A percentile compares a stretch with the other conserved stretches of the same genome.
Evolutionary conservation across 2,113 vertebrate genomes (phyloP).

Genomic region (Rallus limicola): DNA sequence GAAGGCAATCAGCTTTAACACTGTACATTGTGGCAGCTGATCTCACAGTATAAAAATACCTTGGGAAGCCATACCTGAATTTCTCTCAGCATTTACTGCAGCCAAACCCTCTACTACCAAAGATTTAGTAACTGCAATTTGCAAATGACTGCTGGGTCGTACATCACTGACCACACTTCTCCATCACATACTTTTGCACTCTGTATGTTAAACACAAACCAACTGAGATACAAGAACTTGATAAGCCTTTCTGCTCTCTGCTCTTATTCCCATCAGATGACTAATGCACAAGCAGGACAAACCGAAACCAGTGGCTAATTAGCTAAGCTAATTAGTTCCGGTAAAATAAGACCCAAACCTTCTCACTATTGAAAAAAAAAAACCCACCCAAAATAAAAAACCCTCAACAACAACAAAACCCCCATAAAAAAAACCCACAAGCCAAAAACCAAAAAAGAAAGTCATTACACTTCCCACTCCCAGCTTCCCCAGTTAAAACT

Average conservation of each 20-base stretch:
- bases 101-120: neutral
- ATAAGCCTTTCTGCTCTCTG: neutral
- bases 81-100: neutral
- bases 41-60: neutral
- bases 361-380: neutral
- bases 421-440: too few species aligned
- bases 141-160: neutral
- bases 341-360: neutral
- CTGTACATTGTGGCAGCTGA: neutral
- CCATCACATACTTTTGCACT: neutral
- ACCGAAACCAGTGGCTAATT: neutral
- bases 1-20: neutral
- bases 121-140: neutral
- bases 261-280: neutral
- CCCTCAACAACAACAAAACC: too few species aligned
- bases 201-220: neutral
- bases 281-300: neutral
- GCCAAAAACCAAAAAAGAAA: neutral
- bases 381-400: too few species aligned
- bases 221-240: neutral
- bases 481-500: neutral
- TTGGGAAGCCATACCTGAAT: neutral
- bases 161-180: neutral
- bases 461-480: neutral
- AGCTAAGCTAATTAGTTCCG: neutral